Conservation (phyloP, 2,797 vertebrate genomes). For the Chromobotia macracanthus region DNA sequence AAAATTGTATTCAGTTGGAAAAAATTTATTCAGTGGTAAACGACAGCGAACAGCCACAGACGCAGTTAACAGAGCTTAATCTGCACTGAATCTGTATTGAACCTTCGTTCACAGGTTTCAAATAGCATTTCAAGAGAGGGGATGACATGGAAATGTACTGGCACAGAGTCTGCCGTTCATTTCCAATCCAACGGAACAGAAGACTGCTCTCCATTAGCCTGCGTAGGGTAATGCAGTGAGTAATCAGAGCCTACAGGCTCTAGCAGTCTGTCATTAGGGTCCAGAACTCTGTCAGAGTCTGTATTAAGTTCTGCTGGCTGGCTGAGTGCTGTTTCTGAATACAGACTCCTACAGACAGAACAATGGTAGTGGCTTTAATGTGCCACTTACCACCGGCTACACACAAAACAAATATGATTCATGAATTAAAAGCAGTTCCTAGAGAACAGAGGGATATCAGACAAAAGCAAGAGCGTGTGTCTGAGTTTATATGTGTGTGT, state of each 20-base stretch:
- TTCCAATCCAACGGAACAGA: slow-evolving; percentile 7
- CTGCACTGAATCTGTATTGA: background rate
- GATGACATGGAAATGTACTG: slow-evolving; percentile 32
- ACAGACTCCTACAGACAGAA: slow-evolving; percentile 8
- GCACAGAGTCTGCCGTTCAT: slow-evolving; percentile 13
- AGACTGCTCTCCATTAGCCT: slow-evolving; percentile 36
- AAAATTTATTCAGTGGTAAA: no score
- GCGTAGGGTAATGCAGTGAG: slow-evolving; percentile 31
- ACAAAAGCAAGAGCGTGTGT: background rate
- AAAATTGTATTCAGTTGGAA: no score
- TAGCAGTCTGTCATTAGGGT: slow-evolving; percentile 30
- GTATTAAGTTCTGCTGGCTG: slow-evolving; percentile 4
- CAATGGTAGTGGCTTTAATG: slow-evolving; percentile 2
- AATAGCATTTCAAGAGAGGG: background rate
- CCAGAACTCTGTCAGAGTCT: slow-evolving; percentile 20
- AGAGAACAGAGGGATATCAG: background rate
- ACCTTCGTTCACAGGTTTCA: slow-evolving; percentile 2
- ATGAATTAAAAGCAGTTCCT: background rate
- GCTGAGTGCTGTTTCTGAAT: slow-evolving; percentile 12
- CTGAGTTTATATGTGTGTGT: background rate
- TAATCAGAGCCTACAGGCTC: slow-evolving; percentile 44
- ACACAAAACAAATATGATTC: background rate
- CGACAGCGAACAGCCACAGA: background rate
- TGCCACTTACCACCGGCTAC: background rate
- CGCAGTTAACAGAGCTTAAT: background rate